Evolutionary conservation across 2,797 vertebrate species (phyloP).

Genomic region (Dicrostonyx torquatus): DNA sequence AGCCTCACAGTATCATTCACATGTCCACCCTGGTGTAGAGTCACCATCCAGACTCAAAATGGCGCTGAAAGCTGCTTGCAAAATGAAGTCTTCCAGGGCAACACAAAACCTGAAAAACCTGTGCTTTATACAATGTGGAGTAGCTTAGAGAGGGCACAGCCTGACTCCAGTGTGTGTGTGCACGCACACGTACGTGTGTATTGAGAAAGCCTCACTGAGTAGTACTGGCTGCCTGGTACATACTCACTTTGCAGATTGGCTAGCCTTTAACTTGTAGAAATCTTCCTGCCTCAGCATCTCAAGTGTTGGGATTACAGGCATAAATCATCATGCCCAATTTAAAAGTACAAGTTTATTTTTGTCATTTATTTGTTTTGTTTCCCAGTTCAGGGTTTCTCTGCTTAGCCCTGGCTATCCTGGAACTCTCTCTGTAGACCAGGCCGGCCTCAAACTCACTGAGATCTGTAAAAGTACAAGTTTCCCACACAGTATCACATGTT

Average conservation of each 20-base stretch:
- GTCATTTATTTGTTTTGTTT: not conserved
- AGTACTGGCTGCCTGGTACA: not conserved
- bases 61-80: not conserved
- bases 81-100: not conserved
- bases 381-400: not conserved
- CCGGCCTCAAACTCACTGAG: not conserved
- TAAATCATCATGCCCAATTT: not conserved
- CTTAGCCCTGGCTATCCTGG: not conserved
- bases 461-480: not conserved
- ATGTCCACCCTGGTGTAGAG: not conserved
- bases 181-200: not conserved
- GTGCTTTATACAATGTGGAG: not conserved
- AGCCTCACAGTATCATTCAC: not conserved
- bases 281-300: not conserved
- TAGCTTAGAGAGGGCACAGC: not conserved
- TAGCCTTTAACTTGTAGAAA: not conserved
- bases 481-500: not conserved
- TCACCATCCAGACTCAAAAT: too few relatives aligned
- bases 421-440: not conserved
- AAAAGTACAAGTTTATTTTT: not conserved
- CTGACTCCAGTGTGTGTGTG: not conserved
- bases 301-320: not conserved
- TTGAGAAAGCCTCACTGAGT: not conserved
- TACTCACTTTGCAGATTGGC: not conserved
- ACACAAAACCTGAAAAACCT: not conserved